Percentiles rank a stretch among this genome's conserved stretches.
phyloP scores from a whole-genome alignment of 2,113 vertebrate species.

The Illadopsis cleaveri region DNA sequence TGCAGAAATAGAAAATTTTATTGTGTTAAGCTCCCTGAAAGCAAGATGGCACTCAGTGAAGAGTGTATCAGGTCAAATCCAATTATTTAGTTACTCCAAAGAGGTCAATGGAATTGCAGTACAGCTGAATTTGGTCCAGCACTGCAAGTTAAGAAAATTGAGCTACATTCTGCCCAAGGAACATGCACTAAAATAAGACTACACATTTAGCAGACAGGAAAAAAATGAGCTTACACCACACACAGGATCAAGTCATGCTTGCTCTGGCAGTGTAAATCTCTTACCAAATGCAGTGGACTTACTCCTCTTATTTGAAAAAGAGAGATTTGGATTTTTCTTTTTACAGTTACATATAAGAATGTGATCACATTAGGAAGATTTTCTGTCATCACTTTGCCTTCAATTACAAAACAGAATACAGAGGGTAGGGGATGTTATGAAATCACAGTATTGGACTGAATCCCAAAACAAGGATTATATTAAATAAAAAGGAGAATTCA shows the following conservation, averaged over 20 bases:
- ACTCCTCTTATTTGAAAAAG: background rate
- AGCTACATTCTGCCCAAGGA: background rate
- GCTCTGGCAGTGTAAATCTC: background rate
- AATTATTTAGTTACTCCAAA: slow-evolving; percentile 12
- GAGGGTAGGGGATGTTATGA: slow-evolving; percentile 44
- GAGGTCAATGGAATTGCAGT: background rate
- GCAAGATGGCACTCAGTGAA: background rate
- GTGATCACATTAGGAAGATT: slow-evolving; percentile 59
- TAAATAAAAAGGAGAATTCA: slow-evolving; percentile 30
- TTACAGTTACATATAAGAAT: slow-evolving; percentile 23
- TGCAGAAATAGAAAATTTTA: background rate
- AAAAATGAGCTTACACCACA: background rate
- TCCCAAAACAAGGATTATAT: slow-evolving; percentile 53
- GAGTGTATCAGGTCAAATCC: slow-evolving; percentile 16
- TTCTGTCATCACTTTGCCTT: slow-evolving; percentile 53
- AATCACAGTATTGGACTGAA: slow-evolving; percentile 36
- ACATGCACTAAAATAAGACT: background rate
- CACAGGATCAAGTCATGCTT: background rate
- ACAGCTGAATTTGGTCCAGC: background rate
- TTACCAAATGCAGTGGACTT: background rate
- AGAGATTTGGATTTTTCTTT: background rate
- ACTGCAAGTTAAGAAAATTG: background rate
- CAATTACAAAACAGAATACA: slow-evolving; percentile 47
- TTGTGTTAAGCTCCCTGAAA: background rate
- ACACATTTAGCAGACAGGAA: background rate